A percentile compares a stretch with the other conserved stretches of the same genome.
Conservation (phyloP, 2,113 vertebrate species). For the Macrotus californicus region DNA sequence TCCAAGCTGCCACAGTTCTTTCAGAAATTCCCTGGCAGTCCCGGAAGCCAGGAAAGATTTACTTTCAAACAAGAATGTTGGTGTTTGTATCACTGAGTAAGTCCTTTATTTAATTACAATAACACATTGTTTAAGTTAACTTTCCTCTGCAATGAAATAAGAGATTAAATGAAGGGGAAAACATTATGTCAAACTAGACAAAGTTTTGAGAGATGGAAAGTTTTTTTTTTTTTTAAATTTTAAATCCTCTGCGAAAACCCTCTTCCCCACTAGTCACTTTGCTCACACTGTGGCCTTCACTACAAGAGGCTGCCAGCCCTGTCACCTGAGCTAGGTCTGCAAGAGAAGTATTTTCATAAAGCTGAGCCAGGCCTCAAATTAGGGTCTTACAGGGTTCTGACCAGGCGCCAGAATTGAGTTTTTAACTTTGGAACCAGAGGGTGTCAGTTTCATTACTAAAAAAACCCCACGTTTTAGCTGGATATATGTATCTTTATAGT, state of each 20-base stretch:
- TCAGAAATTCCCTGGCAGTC: background rate
- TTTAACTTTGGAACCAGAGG: background rate
- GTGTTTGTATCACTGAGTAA: slow-evolving; percentile 33
- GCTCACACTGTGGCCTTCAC: background rate
- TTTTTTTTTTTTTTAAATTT: background rate
- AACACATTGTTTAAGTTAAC: slow-evolving; percentile 62
- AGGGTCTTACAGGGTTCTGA: background rate
- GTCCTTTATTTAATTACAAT: slow-evolving; percentile 63
- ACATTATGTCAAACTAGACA: slow-evolving; percentile 27
- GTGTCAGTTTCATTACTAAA: background rate
- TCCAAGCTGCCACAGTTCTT: background rate
- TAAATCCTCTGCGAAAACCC: background rate
- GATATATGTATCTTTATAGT: background rate
- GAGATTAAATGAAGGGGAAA: slow-evolving; percentile 41
- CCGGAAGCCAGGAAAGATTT: slow-evolving; percentile 50
- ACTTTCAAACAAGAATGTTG: slow-evolving; percentile 47
- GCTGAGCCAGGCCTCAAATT: background rate
- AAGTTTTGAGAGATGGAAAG: background rate
- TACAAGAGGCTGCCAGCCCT: background rate
- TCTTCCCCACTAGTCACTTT: background rate
- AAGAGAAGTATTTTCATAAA: background rate
- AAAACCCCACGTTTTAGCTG: background rate
- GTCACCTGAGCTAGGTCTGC: background rate
- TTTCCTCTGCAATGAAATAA: slow-evolving; percentile 35
- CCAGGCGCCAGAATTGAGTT: background rate